phyloP scores from a whole-genome alignment of 2,888 invertebrate genomes.

The Drosophila atripex region DNA sequence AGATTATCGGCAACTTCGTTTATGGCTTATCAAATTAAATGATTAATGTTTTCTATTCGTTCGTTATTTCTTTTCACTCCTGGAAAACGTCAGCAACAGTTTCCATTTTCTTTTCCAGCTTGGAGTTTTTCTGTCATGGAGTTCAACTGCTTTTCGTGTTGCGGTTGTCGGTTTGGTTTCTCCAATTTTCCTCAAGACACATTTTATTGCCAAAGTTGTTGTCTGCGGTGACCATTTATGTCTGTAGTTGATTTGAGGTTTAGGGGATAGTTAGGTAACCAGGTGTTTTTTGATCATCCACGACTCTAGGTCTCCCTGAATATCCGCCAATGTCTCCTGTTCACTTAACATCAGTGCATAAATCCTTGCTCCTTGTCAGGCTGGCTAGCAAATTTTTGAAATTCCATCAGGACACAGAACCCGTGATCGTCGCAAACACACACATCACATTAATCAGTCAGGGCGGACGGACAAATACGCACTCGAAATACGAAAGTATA shows the following conservation, averaged over 20 bases:
- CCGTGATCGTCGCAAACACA: constrained; percentile 37
- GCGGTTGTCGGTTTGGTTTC: constrained; percentile 34
- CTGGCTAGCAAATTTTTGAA: background rate
- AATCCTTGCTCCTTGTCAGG: constrained; percentile 5
- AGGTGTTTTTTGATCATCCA: background rate
- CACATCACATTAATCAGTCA: constrained; percentile 64
- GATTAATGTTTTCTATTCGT: constrained; percentile 61
- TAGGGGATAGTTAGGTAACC: background rate
- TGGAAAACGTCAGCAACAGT: constrained; percentile 71
- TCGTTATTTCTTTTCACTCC: constrained; percentile 15
- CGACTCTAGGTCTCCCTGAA: no score
- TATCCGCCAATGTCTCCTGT: background rate
- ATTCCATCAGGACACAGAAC: constrained; percentile 26
- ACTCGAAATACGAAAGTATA: constrained; percentile 64
- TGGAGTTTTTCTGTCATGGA: constrained; percentile 15
- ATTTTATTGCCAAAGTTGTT: constrained; percentile 73
- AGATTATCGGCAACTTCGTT: constrained; percentile 71
- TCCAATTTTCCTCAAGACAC: constrained; percentile 49
- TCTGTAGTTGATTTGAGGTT: constrained; percentile 52
- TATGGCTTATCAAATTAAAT: constrained; percentile 79
- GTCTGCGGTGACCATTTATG: constrained; percentile 50
- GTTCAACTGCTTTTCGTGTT: constrained; percentile 48
- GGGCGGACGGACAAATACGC: constrained; percentile 38
- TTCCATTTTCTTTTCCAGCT: constrained; percentile 37
- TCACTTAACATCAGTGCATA: background rate